These are phyloP conservation scores for Arge pagana DNA, from an alignment of 2,888 invertebrate genomes.

Conservation along the genomic window DNA sequence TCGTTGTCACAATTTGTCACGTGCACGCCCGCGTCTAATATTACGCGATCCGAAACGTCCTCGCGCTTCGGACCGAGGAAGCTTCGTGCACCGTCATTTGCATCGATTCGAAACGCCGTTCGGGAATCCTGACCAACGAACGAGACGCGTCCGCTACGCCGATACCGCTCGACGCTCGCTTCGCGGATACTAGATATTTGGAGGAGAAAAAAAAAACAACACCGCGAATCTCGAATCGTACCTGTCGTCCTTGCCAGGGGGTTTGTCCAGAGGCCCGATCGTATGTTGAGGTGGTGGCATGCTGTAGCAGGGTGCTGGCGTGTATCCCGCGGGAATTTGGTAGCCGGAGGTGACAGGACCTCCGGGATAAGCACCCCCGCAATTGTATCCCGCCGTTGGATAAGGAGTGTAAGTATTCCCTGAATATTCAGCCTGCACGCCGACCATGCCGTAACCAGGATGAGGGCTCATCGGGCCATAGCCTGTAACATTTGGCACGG, in stretches of 20 bases:
- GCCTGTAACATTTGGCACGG: slow-evolving; percentile 60
- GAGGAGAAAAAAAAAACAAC: not conserved
- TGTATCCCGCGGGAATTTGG: slow-evolving; percentile 70
- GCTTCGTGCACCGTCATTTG: too few relatives aligned
- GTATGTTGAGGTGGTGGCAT: slow-evolving; percentile 82
- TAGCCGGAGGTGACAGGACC: slow-evolving; percentile 64
- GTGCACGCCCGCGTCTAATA: too few relatives aligned
- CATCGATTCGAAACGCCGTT: slow-evolving; percentile 9
- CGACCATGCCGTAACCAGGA: slow-evolving; percentile 79
- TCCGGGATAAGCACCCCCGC: slow-evolving; percentile 60
- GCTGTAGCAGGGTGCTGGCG: slow-evolving; percentile 79
- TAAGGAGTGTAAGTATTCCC: slow-evolving; percentile 74
- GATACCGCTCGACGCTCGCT: not conserved
- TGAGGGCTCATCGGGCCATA: slow-evolving; percentile 85
- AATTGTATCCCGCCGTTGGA: slow-evolving; percentile 67
- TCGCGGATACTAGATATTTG: not conserved
- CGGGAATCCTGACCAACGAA: too few relatives aligned
- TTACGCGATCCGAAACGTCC: too few relatives aligned
- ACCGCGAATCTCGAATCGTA: slow-evolving; percentile 52
- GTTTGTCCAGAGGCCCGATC: slow-evolving; percentile 63
- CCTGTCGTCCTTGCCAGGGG: slow-evolving; percentile 71
- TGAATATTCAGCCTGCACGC: slow-evolving; percentile 80
- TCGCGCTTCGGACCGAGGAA: too few relatives aligned
- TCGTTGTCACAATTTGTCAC: too few relatives aligned
- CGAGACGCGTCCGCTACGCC: not conserved